Percentiles rank a stretch among this genome's conserved stretches.
phyloP scores from a whole-genome alignment of 2,888 invertebrate species.

The Drosophila kuntzei region DNA sequence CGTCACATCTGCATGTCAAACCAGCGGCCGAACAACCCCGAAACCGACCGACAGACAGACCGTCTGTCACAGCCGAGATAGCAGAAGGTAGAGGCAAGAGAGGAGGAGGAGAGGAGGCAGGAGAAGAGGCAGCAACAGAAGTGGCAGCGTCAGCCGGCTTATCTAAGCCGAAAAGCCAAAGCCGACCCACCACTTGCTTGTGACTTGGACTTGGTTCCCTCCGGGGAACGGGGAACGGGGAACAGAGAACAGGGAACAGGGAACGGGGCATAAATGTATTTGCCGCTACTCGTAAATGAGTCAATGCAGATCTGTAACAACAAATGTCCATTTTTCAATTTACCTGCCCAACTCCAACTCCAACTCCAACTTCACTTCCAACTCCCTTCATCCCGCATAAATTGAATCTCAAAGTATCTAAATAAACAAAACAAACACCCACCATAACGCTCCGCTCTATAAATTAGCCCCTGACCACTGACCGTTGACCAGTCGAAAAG shows the following conservation, averaged over 20 bases:
- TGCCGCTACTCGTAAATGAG: conserved; percentile 45
- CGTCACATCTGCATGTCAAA: conserved; percentile 82
- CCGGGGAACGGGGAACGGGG: neutral
- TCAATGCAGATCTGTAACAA: conserved; percentile 69
- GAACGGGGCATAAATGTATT: conserved; percentile 18
- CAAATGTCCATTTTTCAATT: conserved; percentile 79
- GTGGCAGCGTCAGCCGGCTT: conserved; percentile 56
- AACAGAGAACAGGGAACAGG: neutral
- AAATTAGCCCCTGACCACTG: conserved; percentile 72
- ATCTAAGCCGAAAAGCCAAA: conserved; percentile 74
- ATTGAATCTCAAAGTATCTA: conserved; percentile 59
- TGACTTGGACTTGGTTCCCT: conserved; percentile 11
- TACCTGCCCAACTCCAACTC: conserved; percentile 40
- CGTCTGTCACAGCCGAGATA: conserved; percentile 70
- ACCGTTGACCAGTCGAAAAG: conserved; percentile 55
- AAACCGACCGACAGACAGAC: conserved; percentile 18
- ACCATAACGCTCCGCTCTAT: conserved; percentile 63
- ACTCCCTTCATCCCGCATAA: conserved; percentile 50
- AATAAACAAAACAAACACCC: conserved; percentile 63
- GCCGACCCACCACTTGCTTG: conserved; percentile 57
- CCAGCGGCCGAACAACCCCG: conserved; percentile 68
- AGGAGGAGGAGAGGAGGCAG: neutral
- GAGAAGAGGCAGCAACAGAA: conserved; percentile 29
- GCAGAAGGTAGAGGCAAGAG: conserved; percentile 32
- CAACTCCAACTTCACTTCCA: neutral